Evolutionary conservation across 2,888 invertebrate species (phyloP).

Genomic region (Glaucopsyche alexis): DNA sequence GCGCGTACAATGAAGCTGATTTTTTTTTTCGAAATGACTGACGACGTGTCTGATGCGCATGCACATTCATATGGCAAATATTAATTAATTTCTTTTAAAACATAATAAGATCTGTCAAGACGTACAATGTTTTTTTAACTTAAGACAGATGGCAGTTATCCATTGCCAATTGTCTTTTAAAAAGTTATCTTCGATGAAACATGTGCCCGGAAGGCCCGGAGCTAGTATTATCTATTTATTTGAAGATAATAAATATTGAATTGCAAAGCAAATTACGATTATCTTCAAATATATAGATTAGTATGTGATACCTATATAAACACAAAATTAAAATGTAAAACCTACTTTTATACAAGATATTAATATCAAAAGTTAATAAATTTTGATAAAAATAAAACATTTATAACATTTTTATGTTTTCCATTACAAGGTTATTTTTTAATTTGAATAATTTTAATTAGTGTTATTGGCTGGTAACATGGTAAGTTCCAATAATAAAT

Average conservation of each 20-base stretch:
- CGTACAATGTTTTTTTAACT: conserved; percentile 1
- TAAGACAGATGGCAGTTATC: conserved; percentile 6
- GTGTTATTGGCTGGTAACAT: background rate
- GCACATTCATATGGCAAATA: conserved; percentile 11
- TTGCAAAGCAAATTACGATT: conserved; percentile 21
- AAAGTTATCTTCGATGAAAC: conserved; percentile 11
- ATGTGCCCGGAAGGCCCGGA: conserved; percentile 17
- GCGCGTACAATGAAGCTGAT: conserved; percentile 35
- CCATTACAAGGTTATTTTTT: background rate
- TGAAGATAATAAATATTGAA: background rate
- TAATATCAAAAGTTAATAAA: background rate
- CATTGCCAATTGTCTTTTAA: background rate
- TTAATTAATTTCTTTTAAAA: conserved; percentile 30
- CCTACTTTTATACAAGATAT: background rate
- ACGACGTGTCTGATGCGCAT: background rate
- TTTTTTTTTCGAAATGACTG: no score
- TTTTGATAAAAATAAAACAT: background rate
- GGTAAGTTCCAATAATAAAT: conserved; percentile 10
- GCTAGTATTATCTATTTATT: background rate
- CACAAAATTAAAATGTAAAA: background rate
- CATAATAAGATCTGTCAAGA: conserved; percentile 19
- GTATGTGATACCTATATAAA: background rate
- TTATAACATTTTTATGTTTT: background rate
- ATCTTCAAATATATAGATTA: background rate
- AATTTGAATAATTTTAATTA: background rate